Conservation (phyloP, 2,797 vertebrate species). For the Betta splendens region DNA sequence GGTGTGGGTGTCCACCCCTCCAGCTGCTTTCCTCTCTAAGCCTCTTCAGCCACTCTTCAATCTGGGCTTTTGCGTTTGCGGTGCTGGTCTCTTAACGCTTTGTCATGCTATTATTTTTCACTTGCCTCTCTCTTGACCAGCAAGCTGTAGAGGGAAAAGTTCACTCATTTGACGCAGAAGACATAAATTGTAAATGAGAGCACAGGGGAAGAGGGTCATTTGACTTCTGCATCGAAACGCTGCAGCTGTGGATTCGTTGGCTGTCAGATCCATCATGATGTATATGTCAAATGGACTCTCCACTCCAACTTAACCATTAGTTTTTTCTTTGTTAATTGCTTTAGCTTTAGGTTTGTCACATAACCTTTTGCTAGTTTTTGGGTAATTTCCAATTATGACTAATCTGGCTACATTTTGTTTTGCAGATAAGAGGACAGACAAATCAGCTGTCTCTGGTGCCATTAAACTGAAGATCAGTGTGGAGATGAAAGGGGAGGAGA, state of each 20-base stretch:
- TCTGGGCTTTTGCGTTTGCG: slow-evolving; percentile 31
- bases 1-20: slow-evolving; percentile 51
- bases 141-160: slow-evolving; percentile 19
- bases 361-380: no score
- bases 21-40: slow-evolving; percentile 58
- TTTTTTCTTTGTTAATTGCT: no score
- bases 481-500: slow-evolving; percentile 98
- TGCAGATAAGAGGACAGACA: slow-evolving; percentile 96
- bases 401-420: slow-evolving; percentile 31
- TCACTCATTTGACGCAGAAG: slow-evolving; percentile 27
- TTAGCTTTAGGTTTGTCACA: no score
- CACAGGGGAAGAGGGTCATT: background rate
- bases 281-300: no score
- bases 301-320: no score
- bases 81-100: slow-evolving; percentile 26
- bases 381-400: slow-evolving; percentile 1
- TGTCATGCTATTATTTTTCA: slow-evolving; percentile 58
- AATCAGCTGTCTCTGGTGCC: slow-evolving; percentile 96
- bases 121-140: slow-evolving; percentile 47
- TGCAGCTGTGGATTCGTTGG: slow-evolving; percentile 22
- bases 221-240: slow-evolving; percentile 17
- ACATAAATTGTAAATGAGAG: slow-evolving; percentile 27
- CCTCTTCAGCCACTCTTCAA: slow-evolving; percentile 69
- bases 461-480: slow-evolving; percentile 97
- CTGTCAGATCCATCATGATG: slow-evolving; percentile 10